Base-by-base conservation (phyloP, 2,113 vertebrate species). In the Caranx ignobilis region DNA sequence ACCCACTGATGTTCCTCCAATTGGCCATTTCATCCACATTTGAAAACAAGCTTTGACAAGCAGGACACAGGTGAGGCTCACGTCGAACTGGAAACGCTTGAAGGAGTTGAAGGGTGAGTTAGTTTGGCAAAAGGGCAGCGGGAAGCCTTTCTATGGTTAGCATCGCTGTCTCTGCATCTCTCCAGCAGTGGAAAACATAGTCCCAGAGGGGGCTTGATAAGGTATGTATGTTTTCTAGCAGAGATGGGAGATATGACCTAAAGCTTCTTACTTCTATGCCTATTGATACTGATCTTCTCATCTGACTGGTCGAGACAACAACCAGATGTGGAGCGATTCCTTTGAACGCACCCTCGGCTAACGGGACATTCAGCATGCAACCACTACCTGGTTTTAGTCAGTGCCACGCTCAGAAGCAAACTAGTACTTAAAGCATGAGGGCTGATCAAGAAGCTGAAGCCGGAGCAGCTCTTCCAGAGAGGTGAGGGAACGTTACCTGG, bases 401-500 rank as follows among this genome's bases (percentile, higher is more conserved):
- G 3, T 69, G 56, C 35, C 7, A n/a, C 50, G n/a, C 19, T 21
- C 34, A 8, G 37, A 1, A 68, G 83, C 63, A 79, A 54, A n/a
- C 21, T 19, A 43, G 50, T 9, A 0, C 16, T 50, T 1, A 59
- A 45, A 64, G 75, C n/a, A 37, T 55, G 1, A 43, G 50, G 52
- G 43, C 37, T 65, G 35, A 31, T 32, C 47, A 48, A 37, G 60
- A 81, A 73, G 60, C 68, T n/a, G 37, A 82, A 80, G 65, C 26
- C 31, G 64, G 81, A 81, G 48, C 71, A 68, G 64, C 71, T 76
- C 52, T n/a, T 62, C 21, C 11, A 19, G 39, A 26, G 50, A 35
- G 45, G 32, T 43, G 19, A 18, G 41, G 39, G 69, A 52, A 72
- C 52, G 45, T 91, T 93, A 94, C 91, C 91, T 92, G 89, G 11